A percentile compares a stretch with the other conserved stretches of the same genome.
Evolutionary conservation across 2,888 invertebrate species (phyloP).

Genomic region (Liopterus haemorrhoidalis): DNA sequence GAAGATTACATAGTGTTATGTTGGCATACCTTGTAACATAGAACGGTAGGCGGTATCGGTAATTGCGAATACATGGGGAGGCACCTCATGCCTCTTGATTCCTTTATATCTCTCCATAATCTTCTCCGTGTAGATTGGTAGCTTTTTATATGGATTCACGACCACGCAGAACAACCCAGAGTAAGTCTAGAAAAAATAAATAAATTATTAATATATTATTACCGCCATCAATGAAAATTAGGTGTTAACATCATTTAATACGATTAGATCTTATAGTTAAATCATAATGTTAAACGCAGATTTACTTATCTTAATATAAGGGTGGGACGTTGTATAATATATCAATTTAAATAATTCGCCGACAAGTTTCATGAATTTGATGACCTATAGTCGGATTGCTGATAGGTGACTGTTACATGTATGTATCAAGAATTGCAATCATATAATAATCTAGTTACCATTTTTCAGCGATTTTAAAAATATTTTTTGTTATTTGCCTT

Average conservation of each 20-base stretch:
- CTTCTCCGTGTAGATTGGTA: constrained; percentile 99
- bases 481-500: too few relatives aligned
- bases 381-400: too few relatives aligned
- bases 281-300: too few relatives aligned
- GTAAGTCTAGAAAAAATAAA: constrained; percentile 76
- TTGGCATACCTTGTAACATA: constrained; percentile 97
- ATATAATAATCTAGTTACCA: too few relatives aligned
- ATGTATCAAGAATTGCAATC: too few relatives aligned
- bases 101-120: constrained; percentile 99
- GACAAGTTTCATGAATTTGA: too few relatives aligned
- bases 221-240: not conserved
- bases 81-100: constrained; percentile 97
- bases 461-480: too few relatives aligned
- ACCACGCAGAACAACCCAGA: constrained; percentile 99
- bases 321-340: too few relatives aligned
- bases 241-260: not conserved
- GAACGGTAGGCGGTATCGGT: constrained; percentile 98
- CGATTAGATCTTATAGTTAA: not conserved
- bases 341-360: too few relatives aligned
- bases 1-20: too few relatives aligned
- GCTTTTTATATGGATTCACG: constrained; percentile 97
- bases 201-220: not conserved
- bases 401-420: too few relatives aligned
- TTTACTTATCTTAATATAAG: too few relatives aligned
- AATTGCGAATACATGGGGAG: constrained; percentile 99